Percentiles rank a stretch among this genome's conserved stretches.
Evolutionary conservation across 1,140 invertebrate genomes (phyloP).

Genomic region (Listronotus bonariensis): DNA sequence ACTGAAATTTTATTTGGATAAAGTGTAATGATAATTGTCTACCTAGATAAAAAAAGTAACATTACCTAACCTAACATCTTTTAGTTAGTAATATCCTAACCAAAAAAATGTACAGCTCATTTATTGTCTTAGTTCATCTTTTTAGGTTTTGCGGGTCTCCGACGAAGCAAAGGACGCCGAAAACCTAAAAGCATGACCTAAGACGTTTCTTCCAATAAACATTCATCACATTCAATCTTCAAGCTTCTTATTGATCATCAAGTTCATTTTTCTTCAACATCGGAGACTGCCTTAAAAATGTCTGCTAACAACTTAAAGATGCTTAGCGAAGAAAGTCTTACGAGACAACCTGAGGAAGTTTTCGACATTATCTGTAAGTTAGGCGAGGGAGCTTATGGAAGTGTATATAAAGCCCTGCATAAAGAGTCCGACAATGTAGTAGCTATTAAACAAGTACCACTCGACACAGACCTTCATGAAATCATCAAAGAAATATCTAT

Average conservation of each 20-base stretch:
- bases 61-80: no score
- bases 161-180: slow-evolving; percentile 2
- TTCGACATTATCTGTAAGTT: slow-evolving; percentile 98
- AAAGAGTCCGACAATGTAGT: slow-evolving; percentile 97
- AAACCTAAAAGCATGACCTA: slow-evolving; percentile 31
- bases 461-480: slow-evolving; percentile 98
- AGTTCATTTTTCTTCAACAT: neutral
- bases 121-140: slow-evolving; percentile 36
- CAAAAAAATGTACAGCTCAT: slow-evolving; percentile 15
- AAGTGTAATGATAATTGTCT: no score
- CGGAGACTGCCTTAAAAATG: slow-evolving; percentile 18
- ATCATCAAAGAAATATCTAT: slow-evolving; percentile 99
- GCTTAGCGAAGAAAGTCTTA: slow-evolving; percentile 93
- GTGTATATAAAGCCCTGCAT: slow-evolving; percentile 81
- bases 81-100: slow-evolving; percentile 9
- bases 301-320: slow-evolving; percentile 81
- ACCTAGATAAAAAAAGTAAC: no score
- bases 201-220: neutral
- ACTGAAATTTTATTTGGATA: no score
- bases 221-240: neutral
- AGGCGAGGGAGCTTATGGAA: slow-evolving; percentile 88
- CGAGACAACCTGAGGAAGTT: slow-evolving; percentile 95
- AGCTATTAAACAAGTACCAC: slow-evolving; percentile 98
- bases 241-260: neutral
- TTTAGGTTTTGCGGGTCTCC: slow-evolving; percentile 26